Evolutionary conservation across 1,140 invertebrate genomes (phyloP).

Genomic region (Ostrea edulis): DNA sequence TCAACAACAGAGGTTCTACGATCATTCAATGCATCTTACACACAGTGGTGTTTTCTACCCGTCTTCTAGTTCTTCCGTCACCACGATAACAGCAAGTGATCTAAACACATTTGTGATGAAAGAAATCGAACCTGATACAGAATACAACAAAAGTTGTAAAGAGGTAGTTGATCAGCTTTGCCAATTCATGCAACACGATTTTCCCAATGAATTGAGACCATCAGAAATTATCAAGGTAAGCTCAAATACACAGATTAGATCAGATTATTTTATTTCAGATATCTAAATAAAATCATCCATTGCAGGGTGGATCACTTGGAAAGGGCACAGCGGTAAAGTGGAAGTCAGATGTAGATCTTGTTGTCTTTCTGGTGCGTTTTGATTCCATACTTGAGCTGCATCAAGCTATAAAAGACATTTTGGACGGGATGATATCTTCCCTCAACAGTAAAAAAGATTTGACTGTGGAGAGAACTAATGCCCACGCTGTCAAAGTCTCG

Average conservation of each 20-base stretch:
- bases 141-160: conserved; percentile 2
- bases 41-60: too few relatives aligned
- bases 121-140: conserved; percentile 37
- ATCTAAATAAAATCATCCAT: too few relatives aligned
- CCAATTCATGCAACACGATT: conserved; percentile 25
- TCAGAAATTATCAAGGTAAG: conserved; percentile 40
- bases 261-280: neutral
- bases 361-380: neutral
- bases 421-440: neutral
- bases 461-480: neutral
- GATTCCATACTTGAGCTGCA: neutral
- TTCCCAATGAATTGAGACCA: conserved; percentile 14
- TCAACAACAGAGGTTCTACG: too few relatives aligned
- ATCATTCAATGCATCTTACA: neutral
- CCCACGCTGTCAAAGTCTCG: conserved; percentile 23
- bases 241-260: too few relatives aligned
- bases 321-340: conserved; percentile 42
- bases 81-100: neutral
- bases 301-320: conserved; percentile 41
- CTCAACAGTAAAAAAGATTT: neutral
- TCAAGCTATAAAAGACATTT: neutral
- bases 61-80: neutral
- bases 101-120: conserved; percentile 1
- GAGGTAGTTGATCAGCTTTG: neutral
- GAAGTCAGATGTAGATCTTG: conserved; percentile 46